Evolutionary conservation across 2,888 invertebrate genomes (phyloP).

Genomic region (Zelleria hepariella): DNA sequence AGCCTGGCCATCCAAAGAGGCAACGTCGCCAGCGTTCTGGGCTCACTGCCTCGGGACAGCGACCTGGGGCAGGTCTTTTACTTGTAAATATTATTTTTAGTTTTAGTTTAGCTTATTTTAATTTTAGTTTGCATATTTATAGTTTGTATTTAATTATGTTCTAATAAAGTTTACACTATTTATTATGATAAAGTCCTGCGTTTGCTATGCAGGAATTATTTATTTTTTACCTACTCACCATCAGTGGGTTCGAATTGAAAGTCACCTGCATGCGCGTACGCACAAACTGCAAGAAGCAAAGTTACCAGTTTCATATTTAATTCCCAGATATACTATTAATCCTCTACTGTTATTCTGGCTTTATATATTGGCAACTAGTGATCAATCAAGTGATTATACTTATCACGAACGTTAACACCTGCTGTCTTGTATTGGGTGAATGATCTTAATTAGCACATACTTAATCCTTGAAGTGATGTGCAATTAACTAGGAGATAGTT

Average conservation of each 20-base stretch:
- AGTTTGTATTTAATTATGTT: too few relatives aligned
- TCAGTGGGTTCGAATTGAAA: background rate
- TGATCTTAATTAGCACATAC: background rate
- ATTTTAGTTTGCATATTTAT: too few relatives aligned
- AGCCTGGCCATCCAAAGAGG: too few relatives aligned
- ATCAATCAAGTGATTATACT: background rate
- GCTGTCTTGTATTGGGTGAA: background rate
- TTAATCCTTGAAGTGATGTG: too few relatives aligned
- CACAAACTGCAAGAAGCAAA: background rate
- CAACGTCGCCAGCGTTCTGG: too few relatives aligned
- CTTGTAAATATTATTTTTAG: too few relatives aligned
- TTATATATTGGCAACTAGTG: background rate
- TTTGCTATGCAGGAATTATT: background rate
- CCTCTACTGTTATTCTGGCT: background rate
- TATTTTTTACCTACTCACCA: too few relatives aligned
- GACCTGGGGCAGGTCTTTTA: too few relatives aligned
- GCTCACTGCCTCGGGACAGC: too few relatives aligned
- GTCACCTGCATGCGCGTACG: background rate
- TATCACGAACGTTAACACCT: background rate
- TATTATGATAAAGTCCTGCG: background rate
- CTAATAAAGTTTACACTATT: too few relatives aligned
- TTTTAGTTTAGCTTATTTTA: too few relatives aligned
- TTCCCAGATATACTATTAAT: background rate
- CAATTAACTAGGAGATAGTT: too few relatives aligned
- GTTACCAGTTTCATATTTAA: background rate